Evolutionary conservation across 2,888 invertebrate species (phyloP).

Genomic region (Leucozona laternaria): DNA sequence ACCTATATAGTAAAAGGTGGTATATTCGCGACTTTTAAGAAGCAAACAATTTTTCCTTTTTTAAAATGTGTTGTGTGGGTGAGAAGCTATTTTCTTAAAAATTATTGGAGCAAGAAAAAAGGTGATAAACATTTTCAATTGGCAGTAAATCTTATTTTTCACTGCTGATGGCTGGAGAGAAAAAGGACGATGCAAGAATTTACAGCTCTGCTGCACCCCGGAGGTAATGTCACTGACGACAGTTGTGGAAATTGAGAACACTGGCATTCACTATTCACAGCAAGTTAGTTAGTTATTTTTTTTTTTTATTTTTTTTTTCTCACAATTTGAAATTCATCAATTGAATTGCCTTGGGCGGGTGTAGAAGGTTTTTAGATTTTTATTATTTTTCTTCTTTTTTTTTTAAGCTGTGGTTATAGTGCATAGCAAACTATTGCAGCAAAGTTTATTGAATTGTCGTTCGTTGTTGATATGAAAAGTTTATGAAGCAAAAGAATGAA

Average conservation of each 20-base stretch:
- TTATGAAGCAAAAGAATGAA: conserved; percentile 67
- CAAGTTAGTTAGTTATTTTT: conserved; percentile 16
- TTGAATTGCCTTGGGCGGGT: conserved; percentile 50
- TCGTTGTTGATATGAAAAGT: conserved; percentile 66
- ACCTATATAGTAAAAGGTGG: background rate
- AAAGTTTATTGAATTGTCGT: conserved; percentile 66
- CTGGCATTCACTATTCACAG: background rate
- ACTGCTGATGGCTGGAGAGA: background rate
- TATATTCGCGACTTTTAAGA: conserved; percentile 40
- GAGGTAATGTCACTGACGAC: conserved; percentile 63
- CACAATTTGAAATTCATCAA: conserved; percentile 67
- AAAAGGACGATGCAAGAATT: conserved; percentile 63
- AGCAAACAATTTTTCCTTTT: conserved; percentile 43
- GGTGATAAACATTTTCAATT: conserved; percentile 76
- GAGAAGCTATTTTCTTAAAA: conserved; percentile 10
- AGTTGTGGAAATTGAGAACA: conserved; percentile 32
- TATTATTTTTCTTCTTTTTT: conserved; percentile 8
- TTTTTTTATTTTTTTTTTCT: conserved; percentile 23
- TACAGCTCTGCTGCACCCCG: conserved; percentile 47
- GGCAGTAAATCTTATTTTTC: conserved; percentile 73
- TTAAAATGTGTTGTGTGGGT: background rate
- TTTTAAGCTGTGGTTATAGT: background rate
- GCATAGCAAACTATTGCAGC: conserved; percentile 13
- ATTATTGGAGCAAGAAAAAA: conserved; percentile 69
- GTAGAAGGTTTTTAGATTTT: conserved; percentile 19